Base-by-base conservation (phyloP, 2,113 vertebrate genomes). In the Neopipo cinnamomea region DNA sequence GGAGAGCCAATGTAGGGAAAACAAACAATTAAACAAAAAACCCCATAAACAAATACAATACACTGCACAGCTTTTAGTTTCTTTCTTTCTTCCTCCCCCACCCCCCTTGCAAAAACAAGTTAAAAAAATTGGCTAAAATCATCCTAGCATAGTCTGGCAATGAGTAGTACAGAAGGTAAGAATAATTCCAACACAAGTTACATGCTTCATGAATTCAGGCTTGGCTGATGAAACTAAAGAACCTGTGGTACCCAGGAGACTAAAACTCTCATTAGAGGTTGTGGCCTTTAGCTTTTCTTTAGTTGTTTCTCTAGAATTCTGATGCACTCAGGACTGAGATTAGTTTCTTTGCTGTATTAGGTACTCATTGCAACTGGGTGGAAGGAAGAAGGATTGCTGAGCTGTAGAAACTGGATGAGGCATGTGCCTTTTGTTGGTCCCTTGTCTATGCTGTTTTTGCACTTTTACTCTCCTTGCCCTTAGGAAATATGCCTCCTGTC, bases 191-290 rank as follows among this genome's bases (percentile, higher is more conserved):
- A 5, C 14, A 25, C 44, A 70, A 67, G 46, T 56, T 63, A 6
- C 2, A 28, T 47, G 44, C 39, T 78, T 76, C 21, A 24, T 2
- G 2, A 82, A 55, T 58, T 86, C 33, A 85, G 39, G 30, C 35
- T 77, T 73, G 35, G 33, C 44, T 70, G 70, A 59, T 75, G 68
- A 81, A 92, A 58, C 44, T 72, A n/a, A 83, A 71, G 46, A 86
- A 77, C 70, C 31, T 35, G 37, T 56, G 50, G 4, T 41, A 59
- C 67, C 16, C 35, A 6, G 25, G 84, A 91, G 58, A 72, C 6
- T 42, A 19, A 87, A 87, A 70, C 24, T 88, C 65, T 76, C 37
- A 25, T 70, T 59, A 73, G 21, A 82, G 11, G 41, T 66, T 63
- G 62, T 55, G 55, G 28, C 75, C 65, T 75, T 93, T 62, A 81